Evolutionary conservation across 2,888 invertebrate species (phyloP).

Genomic region (Phyto melanocephala): DNA sequence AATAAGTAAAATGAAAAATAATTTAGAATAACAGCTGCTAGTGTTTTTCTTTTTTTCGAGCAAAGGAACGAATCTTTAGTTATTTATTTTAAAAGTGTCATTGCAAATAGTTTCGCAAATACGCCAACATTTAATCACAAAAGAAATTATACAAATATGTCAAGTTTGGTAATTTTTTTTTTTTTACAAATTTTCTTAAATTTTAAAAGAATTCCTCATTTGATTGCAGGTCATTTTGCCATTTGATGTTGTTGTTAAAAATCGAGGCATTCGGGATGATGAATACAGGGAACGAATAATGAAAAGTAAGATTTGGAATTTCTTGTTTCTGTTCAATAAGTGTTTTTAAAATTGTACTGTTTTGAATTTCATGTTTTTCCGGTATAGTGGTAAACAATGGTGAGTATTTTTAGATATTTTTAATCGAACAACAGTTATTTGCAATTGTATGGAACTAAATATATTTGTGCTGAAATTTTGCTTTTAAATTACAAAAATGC

Average conservation of each 20-base stretch:
- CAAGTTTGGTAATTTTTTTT: slow-evolving; percentile 23
- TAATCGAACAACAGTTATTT: too few species aligned
- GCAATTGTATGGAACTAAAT: too few species aligned
- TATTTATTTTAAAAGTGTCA: slow-evolving; percentile 33
- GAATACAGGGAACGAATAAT: slow-evolving; percentile 32
- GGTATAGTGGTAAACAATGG: not conserved
- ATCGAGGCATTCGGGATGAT: not conserved
- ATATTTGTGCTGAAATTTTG: too few species aligned
- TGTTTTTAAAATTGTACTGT: not conserved
- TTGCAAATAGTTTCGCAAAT: slow-evolving; percentile 23
- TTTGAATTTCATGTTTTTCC: not conserved
- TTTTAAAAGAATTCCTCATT: not conserved
- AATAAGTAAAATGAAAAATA: not conserved
- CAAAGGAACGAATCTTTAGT: slow-evolving; percentile 20
- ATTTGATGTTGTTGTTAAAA: not conserved
- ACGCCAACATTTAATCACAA: not conserved
- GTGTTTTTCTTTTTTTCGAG: not conserved
- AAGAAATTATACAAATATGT: not conserved
- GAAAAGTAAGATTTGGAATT: not conserved
- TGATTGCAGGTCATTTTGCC: slow-evolving; percentile 4
- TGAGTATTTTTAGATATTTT: too few species aligned
- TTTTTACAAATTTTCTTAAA: not conserved
- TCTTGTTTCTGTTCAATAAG: not conserved
- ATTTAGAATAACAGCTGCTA: not conserved
- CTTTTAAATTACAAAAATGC: too few species aligned